phyloP scores from a whole-genome alignment of 2,797 vertebrate genomes.

The Neomorphus geoffroyi region DNA sequence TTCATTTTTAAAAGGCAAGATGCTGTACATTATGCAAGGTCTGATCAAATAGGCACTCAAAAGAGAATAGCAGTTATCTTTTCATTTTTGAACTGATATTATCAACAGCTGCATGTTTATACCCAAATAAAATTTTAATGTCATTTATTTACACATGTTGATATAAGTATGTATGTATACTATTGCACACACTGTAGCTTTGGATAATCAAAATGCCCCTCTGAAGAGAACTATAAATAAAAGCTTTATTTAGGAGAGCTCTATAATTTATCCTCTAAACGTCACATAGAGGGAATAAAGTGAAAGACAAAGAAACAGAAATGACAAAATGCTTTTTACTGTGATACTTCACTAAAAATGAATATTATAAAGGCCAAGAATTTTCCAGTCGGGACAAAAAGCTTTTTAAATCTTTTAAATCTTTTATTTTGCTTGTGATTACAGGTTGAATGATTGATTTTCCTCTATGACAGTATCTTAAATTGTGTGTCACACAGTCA shows the following conservation, averaged over 20 bases:
- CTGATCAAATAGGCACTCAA: not conserved
- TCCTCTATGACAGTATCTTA: slow-evolving; percentile 69
- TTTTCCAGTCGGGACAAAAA: slow-evolving; percentile 56
- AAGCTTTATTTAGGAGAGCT: not conserved
- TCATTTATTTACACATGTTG: not conserved
- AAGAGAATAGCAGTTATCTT: not conserved
- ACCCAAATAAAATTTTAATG: not conserved
- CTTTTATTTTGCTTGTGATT: slow-evolving; percentile 70
- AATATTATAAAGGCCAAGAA: slow-evolving; percentile 29
- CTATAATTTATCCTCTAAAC: not conserved
- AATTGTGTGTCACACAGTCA: slow-evolving; percentile 67
- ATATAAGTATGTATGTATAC: not conserved
- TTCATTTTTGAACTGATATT: not conserved
- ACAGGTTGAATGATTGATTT: slow-evolving; percentile 72
- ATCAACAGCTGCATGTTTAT: not conserved
- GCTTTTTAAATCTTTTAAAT: slow-evolving; percentile 59
- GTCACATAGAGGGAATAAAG: not conserved
- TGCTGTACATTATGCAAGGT: not conserved
- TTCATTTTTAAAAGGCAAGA: not conserved
- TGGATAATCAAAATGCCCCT: slow-evolving; percentile 9
- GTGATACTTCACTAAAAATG: slow-evolving; percentile 15
- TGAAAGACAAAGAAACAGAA: slow-evolving; percentile 8
- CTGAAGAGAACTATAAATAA: not conserved
- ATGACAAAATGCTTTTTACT: slow-evolving; percentile 5
- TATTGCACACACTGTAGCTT: not conserved